These are phyloP conservation scores for Onychostruthus taczanowskii DNA, from an alignment of 2,113 vertebrate genomes.

Conservation along the genomic window DNA sequence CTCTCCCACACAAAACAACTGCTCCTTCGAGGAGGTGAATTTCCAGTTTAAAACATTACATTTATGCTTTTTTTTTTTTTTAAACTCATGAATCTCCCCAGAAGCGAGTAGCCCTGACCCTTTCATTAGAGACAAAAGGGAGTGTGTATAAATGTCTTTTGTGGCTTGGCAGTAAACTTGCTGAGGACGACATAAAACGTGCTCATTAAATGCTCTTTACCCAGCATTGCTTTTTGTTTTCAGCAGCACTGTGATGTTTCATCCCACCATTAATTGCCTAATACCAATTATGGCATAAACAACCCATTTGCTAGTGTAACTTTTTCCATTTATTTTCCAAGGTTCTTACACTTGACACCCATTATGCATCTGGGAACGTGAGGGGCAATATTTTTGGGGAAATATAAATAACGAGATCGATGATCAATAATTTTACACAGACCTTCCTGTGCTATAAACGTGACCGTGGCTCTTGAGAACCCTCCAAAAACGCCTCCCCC, in stretches of 20 bases:
- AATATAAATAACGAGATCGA: background rate
- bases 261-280: slow-evolving; percentile 48
- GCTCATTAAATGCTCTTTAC: slow-evolving; percentile 13
- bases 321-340: slow-evolving; percentile 1
- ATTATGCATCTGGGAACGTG: background rate
- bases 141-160: slow-evolving; percentile 13
- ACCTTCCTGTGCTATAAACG: background rate
- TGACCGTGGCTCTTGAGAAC: background rate
- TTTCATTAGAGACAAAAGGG: slow-evolving; percentile 30
- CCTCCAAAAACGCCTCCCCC: background rate
- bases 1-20: background rate
- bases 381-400: background rate
- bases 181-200: background rate
- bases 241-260: slow-evolving; percentile 25
- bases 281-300: slow-evolving; percentile 37
- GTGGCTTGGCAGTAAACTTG: slow-evolving; percentile 39
- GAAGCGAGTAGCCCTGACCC: background rate
- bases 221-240: slow-evolving; percentile 56
- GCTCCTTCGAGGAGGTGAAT: background rate
- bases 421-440: background rate
- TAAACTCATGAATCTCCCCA: background rate
- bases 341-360: background rate
- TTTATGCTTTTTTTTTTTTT: background rate
- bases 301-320: slow-evolving; percentile 2
- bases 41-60: background rate